A percentile compares a stretch with the other conserved stretches of the same genome.
Evolutionary conservation across 2,113 vertebrate genomes (phyloP).

Genomic region (Pterocles burchelli): DNA sequence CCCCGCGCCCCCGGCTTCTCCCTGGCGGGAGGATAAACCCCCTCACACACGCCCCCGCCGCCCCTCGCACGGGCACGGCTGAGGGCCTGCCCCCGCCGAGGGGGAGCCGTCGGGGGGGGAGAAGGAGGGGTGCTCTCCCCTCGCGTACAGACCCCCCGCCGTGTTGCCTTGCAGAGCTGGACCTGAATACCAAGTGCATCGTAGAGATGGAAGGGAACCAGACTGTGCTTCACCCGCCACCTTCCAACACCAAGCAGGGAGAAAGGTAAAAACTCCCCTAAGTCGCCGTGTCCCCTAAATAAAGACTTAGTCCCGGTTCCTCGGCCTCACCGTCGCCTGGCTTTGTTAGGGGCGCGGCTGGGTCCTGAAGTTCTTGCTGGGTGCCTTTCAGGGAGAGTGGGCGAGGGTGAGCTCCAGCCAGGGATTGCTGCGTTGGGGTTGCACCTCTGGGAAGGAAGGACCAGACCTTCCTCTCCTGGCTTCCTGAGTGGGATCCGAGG

Average conservation of each 20-base stretch:
- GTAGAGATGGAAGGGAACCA: constrained; percentile 99
- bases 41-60: not conserved
- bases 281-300: not conserved
- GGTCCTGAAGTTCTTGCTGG: not conserved
- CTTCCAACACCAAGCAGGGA: constrained; percentile 87
- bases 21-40: not conserved
- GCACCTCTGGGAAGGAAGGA: not conserved
- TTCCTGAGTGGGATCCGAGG: not conserved
- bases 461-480: not conserved
- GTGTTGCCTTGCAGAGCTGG: constrained; percentile 86
- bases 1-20: not conserved
- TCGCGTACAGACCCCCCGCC: not conserved
- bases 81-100: not conserved
- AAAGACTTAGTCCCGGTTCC: not conserved
- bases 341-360: not conserved
- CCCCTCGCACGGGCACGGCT: not conserved
- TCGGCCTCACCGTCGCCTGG: not conserved
- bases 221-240: constrained; percentile 91
- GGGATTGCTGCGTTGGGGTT: not conserved
- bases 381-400: not conserved
- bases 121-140: not conserved
- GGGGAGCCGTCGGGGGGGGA: not conserved
- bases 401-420: not conserved
- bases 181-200: constrained; percentile 97
- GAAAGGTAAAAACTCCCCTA: constrained; percentile 70